Evolutionary conservation across 2,113 vertebrate species (phyloP), one percentile per base, ranked within the genome.

Genomic region (Pterocles orientalis): DNA sequence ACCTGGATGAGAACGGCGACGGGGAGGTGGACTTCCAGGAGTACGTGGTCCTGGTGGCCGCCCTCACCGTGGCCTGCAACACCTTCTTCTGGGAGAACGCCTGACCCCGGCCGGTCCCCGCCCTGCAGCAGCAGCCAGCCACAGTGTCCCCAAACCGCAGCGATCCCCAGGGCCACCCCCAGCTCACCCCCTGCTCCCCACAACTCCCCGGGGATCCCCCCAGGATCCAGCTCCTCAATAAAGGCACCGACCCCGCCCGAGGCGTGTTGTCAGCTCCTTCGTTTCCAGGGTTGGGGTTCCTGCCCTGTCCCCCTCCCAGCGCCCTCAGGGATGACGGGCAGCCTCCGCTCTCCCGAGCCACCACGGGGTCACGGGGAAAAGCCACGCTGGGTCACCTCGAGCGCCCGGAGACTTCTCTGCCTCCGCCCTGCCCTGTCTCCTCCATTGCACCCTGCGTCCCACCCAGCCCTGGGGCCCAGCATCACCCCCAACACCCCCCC

Each of bases 21-120:
- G 99, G 99, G 0, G 97, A 99, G 58, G 99, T 99, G 90, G 99
- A 99, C 94, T 99, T 99, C 97, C 98, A 99, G 96, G 99, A 99
- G 94, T 99, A 98, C 25, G 98, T 99, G 41, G 95, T 98, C 39
- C 95, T 99, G 95, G 98, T 99, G n/a, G 98, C 98, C 1, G 98
- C 98, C 3, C 98, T 99, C 92, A 99, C 99, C 1, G 98, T 99
- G 90, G 98, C 98, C 87, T 99, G 99, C 94, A 99, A 99, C 93
- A 98, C 98, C 5, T 99, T 99, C 98, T 99, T 99, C 97, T 98
- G 98, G 94, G 98, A 98, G 96, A 97, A 97, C 31, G 97, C 97
- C 65, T 98, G 97, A 98, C 70, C 19, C 31, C 12, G 19, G 78
- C 12, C 3, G 0, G 2, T 17, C 12, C 21, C 62, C 54, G 14